Evolutionary conservation across 2,113 vertebrate genomes (phyloP).

Genomic region (Corythoichthys haematopterus): DNA sequence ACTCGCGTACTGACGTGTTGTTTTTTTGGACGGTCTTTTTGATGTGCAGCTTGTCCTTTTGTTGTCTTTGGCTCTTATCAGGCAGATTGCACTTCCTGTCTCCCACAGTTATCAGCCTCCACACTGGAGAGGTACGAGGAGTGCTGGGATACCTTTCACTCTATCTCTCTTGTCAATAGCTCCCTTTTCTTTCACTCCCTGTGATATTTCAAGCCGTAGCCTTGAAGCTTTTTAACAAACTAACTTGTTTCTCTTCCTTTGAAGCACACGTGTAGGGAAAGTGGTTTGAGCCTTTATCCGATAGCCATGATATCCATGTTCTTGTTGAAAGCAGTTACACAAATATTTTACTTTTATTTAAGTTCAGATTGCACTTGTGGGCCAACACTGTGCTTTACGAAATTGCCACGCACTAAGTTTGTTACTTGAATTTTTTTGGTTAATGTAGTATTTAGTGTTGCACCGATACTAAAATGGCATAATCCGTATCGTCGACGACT

Average conservation of each 20-base stretch:
- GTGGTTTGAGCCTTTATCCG: neutral
- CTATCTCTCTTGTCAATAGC: constrained; percentile 10
- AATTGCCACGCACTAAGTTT: no score
- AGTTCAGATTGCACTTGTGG: no score
- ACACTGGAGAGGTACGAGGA: constrained; percentile 4
- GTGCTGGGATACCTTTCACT: constrained; percentile 28
- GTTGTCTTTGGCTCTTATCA: constrained; percentile 50
- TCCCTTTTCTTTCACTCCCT: constrained; percentile 45
- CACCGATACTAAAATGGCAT: no score
- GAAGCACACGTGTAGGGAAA: neutral
- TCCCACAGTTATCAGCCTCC: constrained; percentile 52
- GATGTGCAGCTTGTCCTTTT: constrained; percentile 42
- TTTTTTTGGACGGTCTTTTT: constrained; percentile 38
- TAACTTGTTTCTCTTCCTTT: constrained; percentile 14
- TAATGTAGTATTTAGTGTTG: no score
- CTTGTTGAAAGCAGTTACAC: no score
- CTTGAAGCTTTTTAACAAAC: constrained; percentile 31
- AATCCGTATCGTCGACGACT: no score
- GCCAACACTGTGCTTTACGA: no score
- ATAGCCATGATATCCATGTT: neutral
- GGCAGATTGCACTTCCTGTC: constrained; percentile 53
- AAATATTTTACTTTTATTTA: no score
- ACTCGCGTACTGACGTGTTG: neutral
- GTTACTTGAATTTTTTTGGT: no score
- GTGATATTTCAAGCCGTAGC: constrained; percentile 14